Base-by-base conservation (phyloP, 2,113 vertebrate species). In the Actenoides hombroni region DNA sequence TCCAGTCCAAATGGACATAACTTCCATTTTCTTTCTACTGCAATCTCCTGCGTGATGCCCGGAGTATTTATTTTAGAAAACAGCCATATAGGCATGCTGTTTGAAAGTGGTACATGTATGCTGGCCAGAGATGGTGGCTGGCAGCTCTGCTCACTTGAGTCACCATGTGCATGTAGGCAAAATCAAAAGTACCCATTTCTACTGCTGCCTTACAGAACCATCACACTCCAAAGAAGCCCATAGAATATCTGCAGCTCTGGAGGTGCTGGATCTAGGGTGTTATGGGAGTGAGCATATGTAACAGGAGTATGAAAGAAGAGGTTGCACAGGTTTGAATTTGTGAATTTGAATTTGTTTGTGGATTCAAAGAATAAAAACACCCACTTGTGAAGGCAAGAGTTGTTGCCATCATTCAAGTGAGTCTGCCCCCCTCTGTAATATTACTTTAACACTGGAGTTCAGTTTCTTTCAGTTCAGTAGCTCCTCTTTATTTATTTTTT, bases 141-240 rank as follows among this genome's bases (percentile, higher is more conserved):
- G 69, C 48, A 83, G 61, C 29, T 71, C 65, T 60, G 20, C 16
- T 88, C 11, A 9, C 31, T 53, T 18, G 21, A 42, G 49, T 77
- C 0, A 4, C 10, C 6, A 0, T 28, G 44, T 48, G 19, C 42
- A 10, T 0, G 0, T 1, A 49, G 67, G 40, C 61, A 86, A 61
- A 86, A 73, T 37, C 54, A 69, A 28, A 49, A 74, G 24, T 31
- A 19, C 21, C 33, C 10, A 1, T 70, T 80, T 23, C 44, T 74
- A 1, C 17, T 28, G n/a, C 40, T 91, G 67, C 16, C 48, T 10
- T 3, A 7, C 13, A 11, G 23, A 71, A 63, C 0, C 2, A 31
- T 10, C 17, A 6, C 24, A 31, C 37, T 65, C 64, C 86, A 51
- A 11, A 61, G 79, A 37, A 86, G 33, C 14, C 67, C n/a, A 4